Evolutionary conservation across 2,888 invertebrate genomes (phyloP), one percentile per base, ranked within the genome.

Genomic region (Muscina levida): DNA sequence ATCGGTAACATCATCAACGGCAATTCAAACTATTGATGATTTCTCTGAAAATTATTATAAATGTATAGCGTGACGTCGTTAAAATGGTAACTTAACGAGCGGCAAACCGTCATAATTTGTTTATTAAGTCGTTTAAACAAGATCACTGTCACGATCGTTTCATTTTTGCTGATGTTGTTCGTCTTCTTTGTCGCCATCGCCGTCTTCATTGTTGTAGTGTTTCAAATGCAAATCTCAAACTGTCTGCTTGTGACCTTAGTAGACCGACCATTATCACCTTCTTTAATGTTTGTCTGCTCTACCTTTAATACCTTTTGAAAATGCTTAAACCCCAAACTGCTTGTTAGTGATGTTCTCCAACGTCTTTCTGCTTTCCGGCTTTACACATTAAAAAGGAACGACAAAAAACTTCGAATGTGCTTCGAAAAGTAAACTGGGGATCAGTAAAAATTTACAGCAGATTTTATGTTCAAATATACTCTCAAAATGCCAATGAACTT

Each of bases 261-360:
- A n/a, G n/a, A n/a, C n/a, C n/a, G 74, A 62, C 77, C 81, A 81
- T 81, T 81, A 77, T 68, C 81, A 81, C 68, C 74, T 81, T 75
- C 75, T 81, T n/a, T n/a, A n/a, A 8, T 72, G 48, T 1, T 31
- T 6, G 59, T 5, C 59, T 56, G 24, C 67, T 72, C 68, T 53
- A 68, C 46, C n/a, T 19, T 59, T 81, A 74, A 77, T 65, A 70
- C 73, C 57, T 75, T 75, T 67, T 46, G 39, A 59, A 68, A 67
- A 67, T 68, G 37, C 74, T 66, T 72, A 72, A 57, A 42, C 5
- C 48, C 37, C 11, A 57, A 31, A 31, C 31, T 5, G 31, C 31
- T 48, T 67, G 37, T 53, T 59, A 15, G 42, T 22, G 37, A 8
- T 67, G 53, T 68, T 53, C 68, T 67, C n/a, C n/a, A n/a, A n/a